Percentiles rank a stretch among this genome's conserved stretches.
These are phyloP conservation scores for Microvelia longipes DNA, from an alignment of 1,140 invertebrate genomes.

Conservation along the genomic window DNA sequence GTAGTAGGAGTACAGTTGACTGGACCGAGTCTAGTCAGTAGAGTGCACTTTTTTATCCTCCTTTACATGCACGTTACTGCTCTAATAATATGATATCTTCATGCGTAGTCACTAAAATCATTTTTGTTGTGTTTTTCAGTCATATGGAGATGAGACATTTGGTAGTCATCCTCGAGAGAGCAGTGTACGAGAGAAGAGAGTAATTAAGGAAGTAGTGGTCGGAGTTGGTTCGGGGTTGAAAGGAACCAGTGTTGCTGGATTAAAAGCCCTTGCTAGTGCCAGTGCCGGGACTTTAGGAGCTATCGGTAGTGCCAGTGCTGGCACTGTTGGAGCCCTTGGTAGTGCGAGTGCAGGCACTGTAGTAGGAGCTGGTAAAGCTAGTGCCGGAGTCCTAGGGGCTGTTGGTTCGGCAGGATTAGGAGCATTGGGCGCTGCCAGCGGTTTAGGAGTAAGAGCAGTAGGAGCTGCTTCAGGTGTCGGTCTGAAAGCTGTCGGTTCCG, in stretches of 20 bases:
- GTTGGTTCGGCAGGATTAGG: background rate
- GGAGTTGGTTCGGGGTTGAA: background rate
- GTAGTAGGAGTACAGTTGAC: too few relatives aligned
- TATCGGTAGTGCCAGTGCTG: background rate
- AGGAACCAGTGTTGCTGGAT: background rate
- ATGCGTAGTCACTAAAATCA: too few relatives aligned
- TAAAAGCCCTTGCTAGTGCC: background rate
- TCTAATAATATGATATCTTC: too few relatives aligned
- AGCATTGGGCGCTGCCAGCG: background rate
- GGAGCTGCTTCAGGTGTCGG: constrained; percentile 1
- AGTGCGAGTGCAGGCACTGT: background rate
- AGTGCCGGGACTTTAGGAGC: background rate
- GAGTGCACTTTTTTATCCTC: too few relatives aligned
- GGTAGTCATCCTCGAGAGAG: constrained; percentile 10
- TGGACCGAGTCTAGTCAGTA: too few relatives aligned
- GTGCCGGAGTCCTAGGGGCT: background rate
- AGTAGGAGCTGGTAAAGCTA: background rate
- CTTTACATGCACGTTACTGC: too few relatives aligned
- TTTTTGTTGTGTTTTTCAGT: too few relatives aligned
- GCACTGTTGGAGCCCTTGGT: background rate
- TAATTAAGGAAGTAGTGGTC: constrained; percentile 7
- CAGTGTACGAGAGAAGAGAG: constrained; percentile 12
- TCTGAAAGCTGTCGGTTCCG: constrained; percentile 5
- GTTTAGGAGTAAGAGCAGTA: constrained; percentile 6
- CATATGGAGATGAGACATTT: constrained; percentile 13